Percentiles rank a stretch among this genome's conserved stretches.
phyloP scores from a whole-genome alignment of 2,797 vertebrate genomes.

The Microcaecilia unicolor region DNA sequence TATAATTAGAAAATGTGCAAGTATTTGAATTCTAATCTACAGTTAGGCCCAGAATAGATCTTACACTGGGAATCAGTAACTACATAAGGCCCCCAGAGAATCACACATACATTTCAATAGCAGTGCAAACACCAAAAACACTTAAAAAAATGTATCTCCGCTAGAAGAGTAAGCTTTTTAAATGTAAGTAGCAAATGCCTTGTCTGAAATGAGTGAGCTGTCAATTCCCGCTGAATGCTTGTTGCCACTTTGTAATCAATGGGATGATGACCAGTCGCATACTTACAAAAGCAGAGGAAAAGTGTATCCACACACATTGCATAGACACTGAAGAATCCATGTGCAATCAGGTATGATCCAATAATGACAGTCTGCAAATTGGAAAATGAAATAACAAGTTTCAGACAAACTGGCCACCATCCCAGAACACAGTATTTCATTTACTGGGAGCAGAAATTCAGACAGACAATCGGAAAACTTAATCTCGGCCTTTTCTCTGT shows the following conservation, averaged over 20 bases:
- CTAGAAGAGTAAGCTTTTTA: neutral
- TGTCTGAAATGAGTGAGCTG: neutral
- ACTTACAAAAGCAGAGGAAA: slow-evolving; percentile 98
- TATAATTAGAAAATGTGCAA: too few species aligned
- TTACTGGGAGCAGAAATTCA: too few species aligned
- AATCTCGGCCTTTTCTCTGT: too few species aligned
- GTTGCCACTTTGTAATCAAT: neutral
- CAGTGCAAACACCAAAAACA: neutral
- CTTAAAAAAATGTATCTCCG: neutral
- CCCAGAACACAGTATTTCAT: too few species aligned
- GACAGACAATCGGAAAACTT: too few species aligned
- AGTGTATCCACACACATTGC: slow-evolving; percentile 94
- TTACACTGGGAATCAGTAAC: too few species aligned
- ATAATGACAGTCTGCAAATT: slow-evolving; percentile 76
- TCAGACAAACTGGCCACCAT: too few species aligned
- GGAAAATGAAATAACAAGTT: slow-evolving; percentile 9
- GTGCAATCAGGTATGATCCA: slow-evolving; percentile 86
- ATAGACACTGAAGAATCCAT: slow-evolving; percentile 93
- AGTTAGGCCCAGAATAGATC: too few species aligned
- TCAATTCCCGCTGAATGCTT: slow-evolving; percentile 12
- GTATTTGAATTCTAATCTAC: too few species aligned
- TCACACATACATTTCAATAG: neutral
- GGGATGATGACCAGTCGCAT: slow-evolving; percentile 1
- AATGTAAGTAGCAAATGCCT: too few species aligned
- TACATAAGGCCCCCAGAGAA: too few species aligned